Evolutionary conservation across 2,888 invertebrate species (phyloP).

Genomic region (Anodontia alba): DNA sequence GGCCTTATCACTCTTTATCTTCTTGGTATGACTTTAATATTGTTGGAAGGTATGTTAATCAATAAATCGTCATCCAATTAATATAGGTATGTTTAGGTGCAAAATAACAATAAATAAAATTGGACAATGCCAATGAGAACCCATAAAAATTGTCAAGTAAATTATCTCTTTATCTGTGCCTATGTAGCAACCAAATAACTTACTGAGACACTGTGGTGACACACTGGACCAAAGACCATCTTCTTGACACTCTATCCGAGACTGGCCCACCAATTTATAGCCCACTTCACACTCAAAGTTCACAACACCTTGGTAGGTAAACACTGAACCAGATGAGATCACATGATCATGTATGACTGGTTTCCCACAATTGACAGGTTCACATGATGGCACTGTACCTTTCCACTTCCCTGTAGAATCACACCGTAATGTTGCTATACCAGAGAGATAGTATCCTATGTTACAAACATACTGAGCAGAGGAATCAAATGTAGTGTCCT

Average conservation of each 20-base stretch:
- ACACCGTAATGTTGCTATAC: constrained; percentile 66
- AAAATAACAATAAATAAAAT: too few species aligned
- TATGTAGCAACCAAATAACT: too few species aligned
- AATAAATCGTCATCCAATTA: too few species aligned
- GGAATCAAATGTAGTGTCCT: constrained; percentile 75
- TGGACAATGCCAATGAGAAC: too few species aligned
- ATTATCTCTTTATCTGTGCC: too few species aligned
- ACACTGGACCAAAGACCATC: constrained; percentile 77
- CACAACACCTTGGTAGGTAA: constrained; percentile 41
- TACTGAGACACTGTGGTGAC: constrained; percentile 72
- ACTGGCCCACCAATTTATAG: constrained; percentile 69
- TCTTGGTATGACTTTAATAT: too few species aligned
- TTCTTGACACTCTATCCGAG: constrained; percentile 68
- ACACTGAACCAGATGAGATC: constrained; percentile 26
- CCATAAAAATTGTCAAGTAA: too few species aligned
- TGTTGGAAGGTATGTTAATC: too few species aligned
- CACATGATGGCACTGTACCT: constrained; percentile 75
- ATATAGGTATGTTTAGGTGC: too few species aligned
- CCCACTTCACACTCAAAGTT: constrained; percentile 69
- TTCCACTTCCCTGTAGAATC: constrained; percentile 77
- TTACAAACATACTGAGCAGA: constrained; percentile 75
- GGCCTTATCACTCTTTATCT: too few species aligned
- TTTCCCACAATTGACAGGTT: constrained; percentile 71
- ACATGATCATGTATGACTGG: constrained; percentile 44
- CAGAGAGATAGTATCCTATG: constrained; percentile 75